These are phyloP conservation scores for Trinectes maculatus DNA, from an alignment of 2,113 vertebrate genomes.

Conservation along the genomic window DNA sequence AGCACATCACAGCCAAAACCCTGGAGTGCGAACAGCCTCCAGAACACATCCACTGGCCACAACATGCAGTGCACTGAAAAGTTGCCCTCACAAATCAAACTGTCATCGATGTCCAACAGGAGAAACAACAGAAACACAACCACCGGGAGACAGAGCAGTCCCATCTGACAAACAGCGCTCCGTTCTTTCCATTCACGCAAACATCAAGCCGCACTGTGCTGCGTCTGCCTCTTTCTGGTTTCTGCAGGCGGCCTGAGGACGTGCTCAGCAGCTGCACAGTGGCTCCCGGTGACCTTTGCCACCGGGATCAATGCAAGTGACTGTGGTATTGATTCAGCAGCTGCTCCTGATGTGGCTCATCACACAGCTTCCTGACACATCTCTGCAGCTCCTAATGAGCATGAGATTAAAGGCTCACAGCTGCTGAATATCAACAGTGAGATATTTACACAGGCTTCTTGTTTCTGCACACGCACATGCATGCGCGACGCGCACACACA, in stretches of 20 bases:
- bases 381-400: not conserved
- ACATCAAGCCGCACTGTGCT: constrained; percentile 6
- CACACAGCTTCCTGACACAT: constrained; percentile 2
- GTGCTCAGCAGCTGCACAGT: not conserved
- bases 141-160: constrained; percentile 14
- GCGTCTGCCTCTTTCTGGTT: constrained; percentile 3
- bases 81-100: not conserved
- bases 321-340: constrained; percentile 42
- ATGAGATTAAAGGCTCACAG: not conserved
- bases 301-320: constrained; percentile 28
- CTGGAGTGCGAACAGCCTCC: constrained; percentile 4
- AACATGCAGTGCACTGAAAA: not conserved
- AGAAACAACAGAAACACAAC: not conserved
- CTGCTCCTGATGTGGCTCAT: constrained; percentile 8
- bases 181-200: constrained; percentile 13
- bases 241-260: constrained; percentile 2
- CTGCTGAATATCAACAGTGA: not conserved
- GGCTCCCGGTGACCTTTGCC: constrained; percentile 21
- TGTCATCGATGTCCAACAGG: constrained; percentile 2
- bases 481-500: too few species aligned
- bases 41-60: constrained; percentile 1
- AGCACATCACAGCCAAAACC: constrained; percentile 36
- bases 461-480: too few species aligned
- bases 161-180: constrained; percentile 3
- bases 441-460: too few species aligned